Evolutionary conservation across 2,797 vertebrate genomes (phyloP).

Genomic region (Sternotherus odoratus): DNA sequence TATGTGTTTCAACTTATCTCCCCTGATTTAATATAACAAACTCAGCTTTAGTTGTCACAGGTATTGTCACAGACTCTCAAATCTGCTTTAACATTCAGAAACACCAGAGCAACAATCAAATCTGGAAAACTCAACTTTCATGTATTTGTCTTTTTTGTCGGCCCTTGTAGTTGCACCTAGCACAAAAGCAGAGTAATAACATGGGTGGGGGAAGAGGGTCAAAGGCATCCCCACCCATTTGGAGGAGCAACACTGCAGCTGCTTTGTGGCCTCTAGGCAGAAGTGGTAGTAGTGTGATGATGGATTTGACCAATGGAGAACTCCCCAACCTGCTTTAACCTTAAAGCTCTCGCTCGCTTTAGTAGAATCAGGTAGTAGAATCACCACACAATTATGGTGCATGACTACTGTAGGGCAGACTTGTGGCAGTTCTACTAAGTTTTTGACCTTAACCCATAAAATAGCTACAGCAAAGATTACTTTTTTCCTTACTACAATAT

Average conservation of each 20-base stretch:
- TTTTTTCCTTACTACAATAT: background rate
- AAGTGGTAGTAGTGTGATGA: background rate
- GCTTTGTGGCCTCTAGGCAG: background rate
- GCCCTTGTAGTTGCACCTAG: background rate
- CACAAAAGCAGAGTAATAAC: background rate
- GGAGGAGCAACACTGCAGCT: background rate
- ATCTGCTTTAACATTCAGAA: background rate
- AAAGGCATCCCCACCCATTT: background rate
- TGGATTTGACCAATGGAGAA: background rate
- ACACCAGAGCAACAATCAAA: background rate
- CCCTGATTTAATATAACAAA: background rate
- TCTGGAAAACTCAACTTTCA: background rate
- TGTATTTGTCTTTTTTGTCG: background rate
- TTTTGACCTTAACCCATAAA: background rate
- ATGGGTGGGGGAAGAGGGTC: rapidly evolving
- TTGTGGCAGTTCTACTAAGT: background rate
- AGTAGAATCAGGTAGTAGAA: too few species aligned
- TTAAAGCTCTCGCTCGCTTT: background rate
- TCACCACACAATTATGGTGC: background rate
- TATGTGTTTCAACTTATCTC: background rate
- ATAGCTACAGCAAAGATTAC: background rate
- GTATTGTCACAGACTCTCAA: background rate
- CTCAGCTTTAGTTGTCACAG: background rate
- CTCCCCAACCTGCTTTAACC: background rate
- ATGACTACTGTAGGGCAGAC: background rate